These are phyloP conservation scores for Leptodactylus fallax DNA, from an alignment of 2,797 vertebrate species.

Conservation along the genomic window DNA sequence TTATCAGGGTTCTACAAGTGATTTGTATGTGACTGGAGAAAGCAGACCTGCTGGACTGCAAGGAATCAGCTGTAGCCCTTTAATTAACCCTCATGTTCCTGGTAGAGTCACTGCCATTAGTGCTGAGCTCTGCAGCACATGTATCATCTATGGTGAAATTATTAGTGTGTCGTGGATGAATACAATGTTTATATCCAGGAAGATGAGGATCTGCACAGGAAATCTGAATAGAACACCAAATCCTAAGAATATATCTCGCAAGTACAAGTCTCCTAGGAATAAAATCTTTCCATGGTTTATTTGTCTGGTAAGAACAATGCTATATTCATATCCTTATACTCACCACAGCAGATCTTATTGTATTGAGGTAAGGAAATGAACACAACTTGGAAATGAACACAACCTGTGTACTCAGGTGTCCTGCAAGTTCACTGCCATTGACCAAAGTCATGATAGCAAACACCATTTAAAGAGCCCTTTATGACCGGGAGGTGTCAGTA, in stretches of 20 bases:
- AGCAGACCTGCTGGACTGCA: background rate
- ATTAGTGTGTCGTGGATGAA: background rate
- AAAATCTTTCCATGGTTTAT: background rate
- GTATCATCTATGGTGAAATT: background rate
- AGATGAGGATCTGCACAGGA: background rate
- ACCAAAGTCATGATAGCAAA: background rate
- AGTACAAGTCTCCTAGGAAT: background rate
- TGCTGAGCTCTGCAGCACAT: background rate
- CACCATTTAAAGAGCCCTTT: slow-evolving; percentile 38
- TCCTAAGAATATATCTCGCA: too few relatives aligned
- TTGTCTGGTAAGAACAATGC: too few relatives aligned
- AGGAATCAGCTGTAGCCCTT: background rate
- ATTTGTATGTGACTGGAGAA: background rate
- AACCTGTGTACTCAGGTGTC: background rate
- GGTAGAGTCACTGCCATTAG: background rate
- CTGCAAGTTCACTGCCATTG: background rate
- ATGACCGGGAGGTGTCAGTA: slow-evolving; percentile 26
- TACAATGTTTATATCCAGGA: background rate
- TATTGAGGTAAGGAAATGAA: background rate
- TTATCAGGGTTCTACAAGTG: background rate
- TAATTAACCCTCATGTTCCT: background rate
- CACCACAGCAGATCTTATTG: background rate
- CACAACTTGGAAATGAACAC: background rate
- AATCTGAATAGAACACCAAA: too few relatives aligned
- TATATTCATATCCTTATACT: background rate